Evolutionary conservation across 2,797 vertebrate species (phyloP).

Genomic region (Linurgus olivaceus): DNA sequence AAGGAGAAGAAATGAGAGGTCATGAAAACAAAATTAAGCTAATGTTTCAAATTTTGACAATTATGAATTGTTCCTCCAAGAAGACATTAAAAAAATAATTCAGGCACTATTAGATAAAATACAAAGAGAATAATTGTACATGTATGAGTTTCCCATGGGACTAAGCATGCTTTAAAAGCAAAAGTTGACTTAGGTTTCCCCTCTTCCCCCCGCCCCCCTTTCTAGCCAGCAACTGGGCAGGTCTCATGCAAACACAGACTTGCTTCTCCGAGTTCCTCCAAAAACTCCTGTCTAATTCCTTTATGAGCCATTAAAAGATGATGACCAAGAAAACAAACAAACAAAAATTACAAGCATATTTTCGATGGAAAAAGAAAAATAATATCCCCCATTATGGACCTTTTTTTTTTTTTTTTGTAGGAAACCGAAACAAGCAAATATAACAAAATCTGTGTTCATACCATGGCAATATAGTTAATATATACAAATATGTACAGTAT

Average conservation of each 20-base stretch:
- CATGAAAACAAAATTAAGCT: slow-evolving; percentile 84
- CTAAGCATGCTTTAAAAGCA: slow-evolving; percentile 70
- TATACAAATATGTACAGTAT: slow-evolving; percentile 81
- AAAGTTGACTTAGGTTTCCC: slow-evolving; percentile 55
- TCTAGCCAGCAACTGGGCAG: slow-evolving; percentile 48
- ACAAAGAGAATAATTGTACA: slow-evolving; percentile 74
- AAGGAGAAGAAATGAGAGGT: slow-evolving; percentile 73
- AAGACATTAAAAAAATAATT: slow-evolving; percentile 69
- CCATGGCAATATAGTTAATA: slow-evolving; percentile 72
- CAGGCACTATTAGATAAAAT: slow-evolving; percentile 81
- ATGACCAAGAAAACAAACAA: slow-evolving; percentile 51
- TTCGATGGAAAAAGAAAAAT: background rate
- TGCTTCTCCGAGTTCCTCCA: slow-evolving; percentile 62
- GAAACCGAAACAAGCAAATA: slow-evolving; percentile 75
- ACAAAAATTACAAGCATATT: slow-evolving; percentile 60
- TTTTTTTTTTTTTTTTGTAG: slow-evolving; percentile 59
- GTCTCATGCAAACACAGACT: slow-evolving; percentile 73
- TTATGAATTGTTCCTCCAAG: slow-evolving; percentile 79
- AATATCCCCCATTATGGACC: slow-evolving; percentile 34
- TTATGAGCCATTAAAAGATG: slow-evolving; percentile 59
- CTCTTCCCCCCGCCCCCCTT: slow-evolving; percentile 4
- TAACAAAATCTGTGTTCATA: slow-evolving; percentile 77
- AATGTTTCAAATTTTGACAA: slow-evolving; percentile 83
- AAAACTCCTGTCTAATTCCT: slow-evolving; percentile 61
- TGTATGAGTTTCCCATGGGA: slow-evolving; percentile 69